Percentiles rank a stretch among this genome's conserved stretches.
Evolutionary conservation across 1,140 invertebrate genomes (phyloP).

Genomic region (Bombus vancouverensis): DNA sequence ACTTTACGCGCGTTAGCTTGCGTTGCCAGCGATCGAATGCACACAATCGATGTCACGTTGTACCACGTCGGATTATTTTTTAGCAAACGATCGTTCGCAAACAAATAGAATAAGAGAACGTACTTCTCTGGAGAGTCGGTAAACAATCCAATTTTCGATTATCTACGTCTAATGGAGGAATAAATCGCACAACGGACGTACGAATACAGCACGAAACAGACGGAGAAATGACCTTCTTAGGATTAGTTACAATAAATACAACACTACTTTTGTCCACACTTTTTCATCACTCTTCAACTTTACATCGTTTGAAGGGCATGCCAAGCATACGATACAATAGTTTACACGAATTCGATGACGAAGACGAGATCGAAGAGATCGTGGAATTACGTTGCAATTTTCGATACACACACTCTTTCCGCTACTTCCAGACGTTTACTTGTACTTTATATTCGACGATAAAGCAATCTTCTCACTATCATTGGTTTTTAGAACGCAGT

Average conservation of each 20-base stretch:
- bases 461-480: neutral
- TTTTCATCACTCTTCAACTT: constrained; percentile 1
- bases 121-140: neutral
- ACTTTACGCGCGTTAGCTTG: neutral
- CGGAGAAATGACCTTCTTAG: neutral
- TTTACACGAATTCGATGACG: neutral
- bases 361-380: neutral
- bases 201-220: neutral
- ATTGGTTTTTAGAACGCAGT: neutral
- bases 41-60: neutral
- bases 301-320: neutral
- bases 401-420: neutral
- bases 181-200: neutral
- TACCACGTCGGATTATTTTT: no score
- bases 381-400: neutral
- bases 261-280: neutral
- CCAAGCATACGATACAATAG: neutral
- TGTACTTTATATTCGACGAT: neutral
- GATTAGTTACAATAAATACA: constrained; percentile 31
- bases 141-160: neutral
- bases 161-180: neutral
- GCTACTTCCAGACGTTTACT: neutral
- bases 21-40: neutral
- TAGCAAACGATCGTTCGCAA: neutral
- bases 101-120: neutral